Conservation (phyloP, 2,113 vertebrate genomes). For the Apodemus sylvaticus region DNA sequence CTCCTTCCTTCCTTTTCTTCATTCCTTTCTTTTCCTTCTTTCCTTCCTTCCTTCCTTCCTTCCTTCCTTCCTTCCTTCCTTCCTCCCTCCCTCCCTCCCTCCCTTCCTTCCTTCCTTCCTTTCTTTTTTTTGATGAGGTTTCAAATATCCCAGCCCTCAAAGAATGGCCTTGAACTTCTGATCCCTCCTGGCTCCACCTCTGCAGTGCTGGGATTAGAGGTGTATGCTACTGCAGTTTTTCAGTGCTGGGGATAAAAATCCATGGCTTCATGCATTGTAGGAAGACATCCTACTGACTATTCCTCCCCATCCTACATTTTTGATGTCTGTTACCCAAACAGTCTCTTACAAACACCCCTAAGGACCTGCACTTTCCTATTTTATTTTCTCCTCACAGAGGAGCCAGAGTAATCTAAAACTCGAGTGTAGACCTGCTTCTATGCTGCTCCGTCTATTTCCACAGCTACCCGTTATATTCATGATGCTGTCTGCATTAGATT, state of each 20-base stretch:
- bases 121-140: not conserved
- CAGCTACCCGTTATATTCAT: not conserved
- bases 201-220: not conserved
- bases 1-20: accelerated
- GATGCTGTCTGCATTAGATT: not conserved
- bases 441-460: not conserved
- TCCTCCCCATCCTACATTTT: not conserved
- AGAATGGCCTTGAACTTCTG: not conserved
- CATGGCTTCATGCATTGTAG: no score
- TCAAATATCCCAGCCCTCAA: not conserved
- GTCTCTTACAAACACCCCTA: no score
- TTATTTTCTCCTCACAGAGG: not conserved
- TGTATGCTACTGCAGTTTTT: not conserved
- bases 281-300: not conserved
- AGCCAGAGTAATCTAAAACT: not conserved
- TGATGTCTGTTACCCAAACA: not conserved
- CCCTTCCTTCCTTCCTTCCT: no score
- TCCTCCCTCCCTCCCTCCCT: no score
- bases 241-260: not conserved
- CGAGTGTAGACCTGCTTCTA: not conserved
- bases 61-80: no score
- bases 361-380: not conserved
- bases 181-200: not conserved
- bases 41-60: no score
- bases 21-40: no score